Base-by-base conservation (phyloP, 2,888 invertebrate species). In the Cybosia mesomella region DNA sequence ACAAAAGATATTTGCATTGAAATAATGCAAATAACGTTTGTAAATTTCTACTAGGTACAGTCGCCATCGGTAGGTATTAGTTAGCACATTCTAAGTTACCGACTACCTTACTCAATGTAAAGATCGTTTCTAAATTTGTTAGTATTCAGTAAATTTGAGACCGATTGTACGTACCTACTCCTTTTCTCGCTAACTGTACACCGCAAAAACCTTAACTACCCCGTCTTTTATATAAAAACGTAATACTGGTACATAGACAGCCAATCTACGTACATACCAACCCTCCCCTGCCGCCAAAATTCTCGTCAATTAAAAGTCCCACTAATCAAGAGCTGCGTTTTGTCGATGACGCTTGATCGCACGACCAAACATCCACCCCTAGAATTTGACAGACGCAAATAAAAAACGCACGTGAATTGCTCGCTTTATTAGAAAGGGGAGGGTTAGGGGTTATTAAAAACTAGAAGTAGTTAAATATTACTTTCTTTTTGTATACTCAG, bases 331-430 rank as follows among this genome's bases (percentile, higher is more conserved):
- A 66, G 84, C 70, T 86, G 61, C 87, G 88, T 89, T 87, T 88
- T 87, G 80, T 80, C 76, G 76, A 84, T 83, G 80, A 75, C 84
- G 84, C 77, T 78, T 85, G 87, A 87, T 88, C 84, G 87, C 77
- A 68, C 70, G 76, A 74, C 76, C 80, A 80, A 82, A 81, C 77
- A 80, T 68, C 79, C 58, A 36, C 82, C 77, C 81, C 84, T 71
- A 84, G 85, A 87, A 88, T 87, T 88, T 85, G 86, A 86, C 86
- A 83, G 84, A 83, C 80, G 84, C 86, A 85, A 89, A 90, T 85
- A 85, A 87, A 67, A 90, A 89, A 86, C 82, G 79, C 79, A 81
- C 75, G 77, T 77, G 87, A 87, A 89, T 85, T 85, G 84, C 85
- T 70, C 81, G 81, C 83, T 89, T 90, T 90, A 92, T 91, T 90